Evolutionary conservation across 2,113 vertebrate species (phyloP).

Genomic region (Austrofundulus limnaeus): DNA sequence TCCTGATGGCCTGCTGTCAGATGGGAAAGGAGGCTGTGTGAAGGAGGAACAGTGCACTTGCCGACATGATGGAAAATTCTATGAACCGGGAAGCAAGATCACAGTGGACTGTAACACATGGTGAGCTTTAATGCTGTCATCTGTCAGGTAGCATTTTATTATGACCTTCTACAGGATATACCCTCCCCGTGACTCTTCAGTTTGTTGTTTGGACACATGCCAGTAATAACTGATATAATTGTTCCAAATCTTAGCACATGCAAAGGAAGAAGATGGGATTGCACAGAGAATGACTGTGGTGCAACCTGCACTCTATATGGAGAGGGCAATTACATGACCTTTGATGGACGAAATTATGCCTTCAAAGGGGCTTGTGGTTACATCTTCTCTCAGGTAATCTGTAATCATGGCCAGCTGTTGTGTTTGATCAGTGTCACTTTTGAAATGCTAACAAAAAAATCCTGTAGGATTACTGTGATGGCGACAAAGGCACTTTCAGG

Average conservation of each 20-base stretch:
- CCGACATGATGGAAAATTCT: slow-evolving; percentile 81
- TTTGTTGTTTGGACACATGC: neutral
- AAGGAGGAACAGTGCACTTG: slow-evolving; percentile 83
- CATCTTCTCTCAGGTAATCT: slow-evolving; percentile 85
- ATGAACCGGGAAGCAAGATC: slow-evolving; percentile 80
- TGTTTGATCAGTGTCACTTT: slow-evolving; percentile 1
- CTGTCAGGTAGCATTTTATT: neutral
- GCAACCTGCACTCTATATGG: slow-evolving; percentile 88
- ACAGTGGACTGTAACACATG: slow-evolving; percentile 89
- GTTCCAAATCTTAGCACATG: slow-evolving; percentile 81
- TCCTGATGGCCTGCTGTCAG: slow-evolving; percentile 79
- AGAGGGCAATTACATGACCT: slow-evolving; percentile 89
- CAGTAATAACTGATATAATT: neutral
- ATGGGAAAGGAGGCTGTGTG: slow-evolving; percentile 84
- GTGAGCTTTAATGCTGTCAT: slow-evolving; percentile 62
- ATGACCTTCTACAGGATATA: neutral
- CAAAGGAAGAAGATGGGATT: slow-evolving; percentile 82
- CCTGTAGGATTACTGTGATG: slow-evolving; percentile 84
- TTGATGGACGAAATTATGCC: slow-evolving; percentile 86
- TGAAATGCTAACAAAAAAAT: slow-evolving; percentile 14
- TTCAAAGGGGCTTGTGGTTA: slow-evolving; percentile 91
- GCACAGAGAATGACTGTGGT: slow-evolving; percentile 81
- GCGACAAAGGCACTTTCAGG: slow-evolving; percentile 78
- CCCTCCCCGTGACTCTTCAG: neutral
- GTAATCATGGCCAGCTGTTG: neutral